Conservation (phyloP, 1,140 invertebrate genomes). For the Hormaphis cornu region DNA sequence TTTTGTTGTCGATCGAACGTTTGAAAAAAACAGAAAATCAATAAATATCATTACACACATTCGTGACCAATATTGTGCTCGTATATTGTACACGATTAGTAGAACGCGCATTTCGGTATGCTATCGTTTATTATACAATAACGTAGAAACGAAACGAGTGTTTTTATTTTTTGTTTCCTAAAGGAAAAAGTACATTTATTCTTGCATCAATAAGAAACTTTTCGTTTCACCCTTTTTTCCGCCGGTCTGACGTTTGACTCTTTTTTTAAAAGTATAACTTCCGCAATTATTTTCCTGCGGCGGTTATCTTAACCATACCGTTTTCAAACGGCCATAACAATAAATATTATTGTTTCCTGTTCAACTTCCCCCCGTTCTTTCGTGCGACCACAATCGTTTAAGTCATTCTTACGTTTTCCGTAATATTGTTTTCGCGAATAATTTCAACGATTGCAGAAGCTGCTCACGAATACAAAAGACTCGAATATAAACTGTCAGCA, state of each 20-base stretch:
- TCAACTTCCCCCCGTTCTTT: background rate
- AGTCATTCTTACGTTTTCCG: background rate
- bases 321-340: slow-evolving; percentile 10
- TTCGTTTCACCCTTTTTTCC: background rate
- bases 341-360: slow-evolving; percentile 30
- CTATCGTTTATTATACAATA: no score
- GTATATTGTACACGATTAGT: no score
- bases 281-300: slow-evolving; percentile 14
- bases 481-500: background rate
- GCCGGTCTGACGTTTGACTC: background rate
- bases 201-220: background rate
- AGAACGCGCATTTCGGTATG: no score
- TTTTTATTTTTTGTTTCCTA: background rate
- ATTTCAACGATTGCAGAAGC: no score
- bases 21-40: no score
- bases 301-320: background rate
- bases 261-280: slow-evolving; percentile 22
- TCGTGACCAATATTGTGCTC: no score
- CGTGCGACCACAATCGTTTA: background rate
- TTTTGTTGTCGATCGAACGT: no score
- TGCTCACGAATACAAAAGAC: no score
- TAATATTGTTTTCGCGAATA: background rate
- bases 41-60: no score
- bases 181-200: background rate
- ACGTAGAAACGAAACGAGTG: no score